phyloP scores from a whole-genome alignment of 2,797 vertebrate genomes.

The Bradypodion pumilum region DNA sequence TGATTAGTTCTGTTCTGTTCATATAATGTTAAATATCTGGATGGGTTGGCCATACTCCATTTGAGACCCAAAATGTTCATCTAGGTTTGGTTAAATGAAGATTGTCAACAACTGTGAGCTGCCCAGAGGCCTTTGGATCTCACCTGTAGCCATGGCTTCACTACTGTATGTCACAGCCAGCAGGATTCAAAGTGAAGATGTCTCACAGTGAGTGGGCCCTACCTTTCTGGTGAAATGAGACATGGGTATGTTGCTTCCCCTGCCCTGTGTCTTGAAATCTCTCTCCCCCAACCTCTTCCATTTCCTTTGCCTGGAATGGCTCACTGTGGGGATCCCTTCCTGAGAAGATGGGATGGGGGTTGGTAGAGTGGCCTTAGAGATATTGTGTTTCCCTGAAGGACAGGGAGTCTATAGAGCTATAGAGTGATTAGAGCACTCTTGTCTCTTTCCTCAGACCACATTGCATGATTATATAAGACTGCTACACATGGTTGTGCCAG shows the following conservation, averaged over 20 bases:
- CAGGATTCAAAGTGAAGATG: background rate
- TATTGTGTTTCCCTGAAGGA: background rate
- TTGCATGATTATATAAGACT: background rate
- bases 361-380: background rate
- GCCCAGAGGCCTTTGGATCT: background rate
- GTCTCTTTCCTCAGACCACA: background rate
- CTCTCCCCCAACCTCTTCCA: background rate
- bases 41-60: background rate
- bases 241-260: no score
- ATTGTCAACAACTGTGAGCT: background rate
- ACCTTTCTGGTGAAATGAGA: no score
- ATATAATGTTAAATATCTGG: background rate
- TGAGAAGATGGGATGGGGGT: background rate
- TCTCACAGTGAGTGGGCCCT: background rate
- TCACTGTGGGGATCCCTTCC: background rate
- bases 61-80: background rate
- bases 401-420: background rate
- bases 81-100: background rate
- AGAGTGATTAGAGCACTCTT: background rate
- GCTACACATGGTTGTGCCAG: background rate
- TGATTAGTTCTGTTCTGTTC: background rate
- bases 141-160: background rate
- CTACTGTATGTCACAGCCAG: background rate
- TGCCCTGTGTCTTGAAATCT: no score
- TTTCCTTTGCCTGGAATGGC: no score